These are phyloP conservation scores for Motacilla alba DNA, from an alignment of 2,113 vertebrate species.

Conservation along the genomic window DNA sequence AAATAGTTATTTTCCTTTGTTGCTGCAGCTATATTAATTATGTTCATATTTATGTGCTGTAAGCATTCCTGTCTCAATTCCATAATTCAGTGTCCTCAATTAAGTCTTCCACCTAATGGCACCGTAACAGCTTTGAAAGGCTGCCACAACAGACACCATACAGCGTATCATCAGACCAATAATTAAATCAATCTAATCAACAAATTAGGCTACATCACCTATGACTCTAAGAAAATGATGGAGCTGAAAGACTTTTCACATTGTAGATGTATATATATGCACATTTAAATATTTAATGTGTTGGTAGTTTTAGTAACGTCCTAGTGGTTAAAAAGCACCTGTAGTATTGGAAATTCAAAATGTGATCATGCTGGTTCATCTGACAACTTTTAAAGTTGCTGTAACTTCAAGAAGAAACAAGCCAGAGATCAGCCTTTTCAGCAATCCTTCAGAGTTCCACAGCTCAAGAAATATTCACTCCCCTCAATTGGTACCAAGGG, in stretches of 20 bases:
- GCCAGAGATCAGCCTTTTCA: neutral
- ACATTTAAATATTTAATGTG: conserved; percentile 5
- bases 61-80: neutral
- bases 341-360: neutral
- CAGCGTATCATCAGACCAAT: neutral
- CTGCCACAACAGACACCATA: neutral
- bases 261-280: neutral
- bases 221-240: neutral
- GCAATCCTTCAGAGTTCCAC: neutral
- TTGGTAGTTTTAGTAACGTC: neutral
- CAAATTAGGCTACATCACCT: neutral
- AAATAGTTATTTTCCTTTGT: neutral
- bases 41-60: neutral
- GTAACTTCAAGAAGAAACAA: neutral
- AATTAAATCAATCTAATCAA: conserved; percentile 1
- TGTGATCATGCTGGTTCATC: neutral
- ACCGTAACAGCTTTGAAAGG: neutral
- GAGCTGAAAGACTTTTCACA: neutral
- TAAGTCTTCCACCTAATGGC: neutral
- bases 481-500: neutral
- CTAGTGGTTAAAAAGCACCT: neutral
- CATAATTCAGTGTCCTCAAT: neutral
- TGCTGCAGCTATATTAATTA: neutral
- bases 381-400: neutral
- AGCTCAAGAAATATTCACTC: neutral